Conservation (phyloP, 2,113 vertebrate species). For the Rhagologus leucostigma region DNA sequence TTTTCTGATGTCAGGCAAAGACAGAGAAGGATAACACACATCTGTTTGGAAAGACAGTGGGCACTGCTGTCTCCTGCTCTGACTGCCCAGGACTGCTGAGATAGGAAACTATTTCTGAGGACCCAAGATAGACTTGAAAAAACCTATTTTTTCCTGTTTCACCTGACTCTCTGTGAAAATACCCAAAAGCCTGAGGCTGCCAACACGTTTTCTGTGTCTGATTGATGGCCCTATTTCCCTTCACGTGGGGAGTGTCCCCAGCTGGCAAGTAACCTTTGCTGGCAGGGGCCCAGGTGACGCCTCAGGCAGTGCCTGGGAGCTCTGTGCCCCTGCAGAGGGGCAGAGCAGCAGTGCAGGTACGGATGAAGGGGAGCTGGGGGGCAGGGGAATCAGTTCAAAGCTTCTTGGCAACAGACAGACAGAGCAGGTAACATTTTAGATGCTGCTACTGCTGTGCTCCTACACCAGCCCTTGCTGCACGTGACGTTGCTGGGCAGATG, state of each 20-base stretch:
- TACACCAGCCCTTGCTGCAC: neutral
- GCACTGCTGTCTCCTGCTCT: neutral
- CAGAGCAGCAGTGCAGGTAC: neutral
- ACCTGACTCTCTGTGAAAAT: neutral
- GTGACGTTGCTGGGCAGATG: neutral
- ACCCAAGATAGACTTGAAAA: neutral
- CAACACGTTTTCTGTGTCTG: neutral
- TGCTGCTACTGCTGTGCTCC: neutral
- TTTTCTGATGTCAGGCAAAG: conserved; percentile 33
- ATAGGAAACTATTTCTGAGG: neutral
- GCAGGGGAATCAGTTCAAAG: neutral
- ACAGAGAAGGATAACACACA: neutral
- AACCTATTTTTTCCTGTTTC: neutral
- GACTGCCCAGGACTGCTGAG: neutral
- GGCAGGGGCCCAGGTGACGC: neutral
- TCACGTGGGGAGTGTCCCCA: accelerated
- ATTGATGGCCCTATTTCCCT: neutral
- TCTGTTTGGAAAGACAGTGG: neutral
- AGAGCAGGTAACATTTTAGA: neutral
- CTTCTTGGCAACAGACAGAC: neutral
- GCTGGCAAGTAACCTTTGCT: neutral
- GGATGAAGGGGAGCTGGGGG: accelerated
- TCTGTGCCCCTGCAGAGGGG: neutral
- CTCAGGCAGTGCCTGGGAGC: neutral
- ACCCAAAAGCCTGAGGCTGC: neutral